These are phyloP conservation scores for Arion vulgaris DNA, from an alignment of 1,140 invertebrate species.

Conservation along the genomic window DNA sequence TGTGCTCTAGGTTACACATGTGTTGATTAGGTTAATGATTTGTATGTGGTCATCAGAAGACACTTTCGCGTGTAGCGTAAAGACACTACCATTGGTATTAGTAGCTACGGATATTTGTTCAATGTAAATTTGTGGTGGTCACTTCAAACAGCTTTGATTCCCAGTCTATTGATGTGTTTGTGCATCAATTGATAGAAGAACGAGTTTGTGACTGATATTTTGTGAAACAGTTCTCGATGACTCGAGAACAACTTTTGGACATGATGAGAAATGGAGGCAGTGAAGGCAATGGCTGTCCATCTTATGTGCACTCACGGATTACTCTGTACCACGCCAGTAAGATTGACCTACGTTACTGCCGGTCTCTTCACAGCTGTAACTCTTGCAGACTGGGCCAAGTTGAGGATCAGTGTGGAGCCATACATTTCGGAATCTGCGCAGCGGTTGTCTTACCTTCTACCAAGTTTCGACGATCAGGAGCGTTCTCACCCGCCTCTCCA, in stretches of 20 bases:
- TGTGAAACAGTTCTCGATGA: neutral
- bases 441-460: slow-evolving; percentile 69
- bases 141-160: too few species aligned
- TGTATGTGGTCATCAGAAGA: too few species aligned
- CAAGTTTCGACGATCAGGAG: slow-evolving; percentile 62
- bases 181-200: neutral
- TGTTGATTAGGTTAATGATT: too few species aligned
- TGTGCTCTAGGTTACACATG: too few species aligned
- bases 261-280: neutral
- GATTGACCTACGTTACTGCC: slow-evolving; percentile 73
- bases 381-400: slow-evolving; percentile 54
- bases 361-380: slow-evolving; percentile 75
- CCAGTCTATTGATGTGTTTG: neutral
- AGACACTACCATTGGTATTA: too few species aligned
- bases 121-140: too few species aligned
- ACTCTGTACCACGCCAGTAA: slow-evolving; percentile 69
- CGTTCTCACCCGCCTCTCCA: slow-evolving; percentile 39
- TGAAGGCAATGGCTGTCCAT: slow-evolving; percentile 41
- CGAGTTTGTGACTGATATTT: too few species aligned
- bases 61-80: too few species aligned
- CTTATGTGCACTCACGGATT: slow-evolving; percentile 64
- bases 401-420: slow-evolving; percentile 71
- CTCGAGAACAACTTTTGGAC: neutral
- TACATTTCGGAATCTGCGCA: slow-evolving; percentile 78
- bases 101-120: neutral